Evolutionary conservation across 2,797 vertebrate species (phyloP).

Genomic region (Peromyscus aztecus): DNA sequence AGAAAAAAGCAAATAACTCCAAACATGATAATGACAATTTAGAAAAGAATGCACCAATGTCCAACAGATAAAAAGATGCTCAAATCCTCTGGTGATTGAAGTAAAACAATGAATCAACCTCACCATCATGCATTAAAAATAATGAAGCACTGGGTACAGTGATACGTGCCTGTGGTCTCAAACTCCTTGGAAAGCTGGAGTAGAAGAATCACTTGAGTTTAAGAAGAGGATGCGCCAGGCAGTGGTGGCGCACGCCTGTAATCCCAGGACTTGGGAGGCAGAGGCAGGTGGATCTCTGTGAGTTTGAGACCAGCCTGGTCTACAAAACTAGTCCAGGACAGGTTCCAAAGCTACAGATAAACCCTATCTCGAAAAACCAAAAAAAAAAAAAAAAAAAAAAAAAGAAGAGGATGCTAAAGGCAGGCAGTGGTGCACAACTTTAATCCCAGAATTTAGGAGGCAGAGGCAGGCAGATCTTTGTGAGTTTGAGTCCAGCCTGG

Average conservation of each 20-base stretch:
- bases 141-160: background rate
- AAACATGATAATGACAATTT: background rate
- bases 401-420: background rate
- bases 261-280: too few relatives aligned
- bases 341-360: too few relatives aligned
- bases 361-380: too few relatives aligned
- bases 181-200: background rate
- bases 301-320: too few relatives aligned
- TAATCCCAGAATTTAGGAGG: background rate
- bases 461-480: background rate
- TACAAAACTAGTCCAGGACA: too few relatives aligned
- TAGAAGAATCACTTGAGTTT: background rate
- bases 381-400: too few relatives aligned
- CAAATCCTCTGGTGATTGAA: background rate
- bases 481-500: background rate
- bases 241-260: too few relatives aligned
- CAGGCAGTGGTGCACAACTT: background rate
- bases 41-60: background rate
- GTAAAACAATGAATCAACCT: too few relatives aligned
- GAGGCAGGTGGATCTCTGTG: too few relatives aligned
- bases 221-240: background rate
- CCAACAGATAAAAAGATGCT: background rate
- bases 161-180: background rate
- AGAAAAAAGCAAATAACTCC: conserved; percentile 30
- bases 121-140: background rate